Evolutionary conservation across 64 coral and sea anemone genomes (phyloP).

Genomic region (Pachyseris speciosa): DNA sequence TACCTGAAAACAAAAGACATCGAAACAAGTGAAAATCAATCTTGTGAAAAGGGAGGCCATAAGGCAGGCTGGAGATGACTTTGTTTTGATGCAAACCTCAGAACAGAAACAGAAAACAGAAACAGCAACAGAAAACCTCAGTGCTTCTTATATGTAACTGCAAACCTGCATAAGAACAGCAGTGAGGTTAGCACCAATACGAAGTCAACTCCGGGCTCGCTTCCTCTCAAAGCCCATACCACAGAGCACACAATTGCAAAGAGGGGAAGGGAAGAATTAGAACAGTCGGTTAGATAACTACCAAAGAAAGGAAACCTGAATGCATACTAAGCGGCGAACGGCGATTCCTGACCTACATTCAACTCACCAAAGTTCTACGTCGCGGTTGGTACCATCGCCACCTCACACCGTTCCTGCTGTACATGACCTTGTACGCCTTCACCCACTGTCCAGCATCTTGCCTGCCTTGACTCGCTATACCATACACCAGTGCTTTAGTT

Average conservation of each 20-base stretch:
- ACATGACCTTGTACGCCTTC: conserved; percentile 79
- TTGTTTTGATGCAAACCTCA: too few species aligned
- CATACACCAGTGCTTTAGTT: conserved; percentile 8
- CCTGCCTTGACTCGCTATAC: conserved; percentile 76
- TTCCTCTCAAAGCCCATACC: too few species aligned
- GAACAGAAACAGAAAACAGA: too few species aligned
- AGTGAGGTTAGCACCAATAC: too few species aligned
- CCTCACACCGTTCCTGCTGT: conserved; percentile 62
- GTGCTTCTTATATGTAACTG: too few species aligned
- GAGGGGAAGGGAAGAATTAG: too few species aligned
- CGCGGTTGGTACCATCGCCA: conserved; percentile 69
- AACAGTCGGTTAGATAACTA: too few species aligned
- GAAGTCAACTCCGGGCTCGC: too few species aligned
- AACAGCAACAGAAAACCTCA: too few species aligned
- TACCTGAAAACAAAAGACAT: conserved; percentile 40
- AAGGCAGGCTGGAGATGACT: too few species aligned
- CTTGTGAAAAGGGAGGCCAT: neutral
- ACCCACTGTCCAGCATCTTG: conserved; percentile 82
- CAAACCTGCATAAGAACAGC: too few species aligned
- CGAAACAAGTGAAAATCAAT: neutral
- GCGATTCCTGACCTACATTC: neutral
- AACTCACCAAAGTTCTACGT: conserved; percentile 61
- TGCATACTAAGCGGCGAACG: neutral
- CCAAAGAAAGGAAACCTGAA: neutral
- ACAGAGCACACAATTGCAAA: too few species aligned